Base-by-base conservation (phyloP, 2,113 vertebrate genomes). In the Cyphomyrus plagiostoma region DNA sequence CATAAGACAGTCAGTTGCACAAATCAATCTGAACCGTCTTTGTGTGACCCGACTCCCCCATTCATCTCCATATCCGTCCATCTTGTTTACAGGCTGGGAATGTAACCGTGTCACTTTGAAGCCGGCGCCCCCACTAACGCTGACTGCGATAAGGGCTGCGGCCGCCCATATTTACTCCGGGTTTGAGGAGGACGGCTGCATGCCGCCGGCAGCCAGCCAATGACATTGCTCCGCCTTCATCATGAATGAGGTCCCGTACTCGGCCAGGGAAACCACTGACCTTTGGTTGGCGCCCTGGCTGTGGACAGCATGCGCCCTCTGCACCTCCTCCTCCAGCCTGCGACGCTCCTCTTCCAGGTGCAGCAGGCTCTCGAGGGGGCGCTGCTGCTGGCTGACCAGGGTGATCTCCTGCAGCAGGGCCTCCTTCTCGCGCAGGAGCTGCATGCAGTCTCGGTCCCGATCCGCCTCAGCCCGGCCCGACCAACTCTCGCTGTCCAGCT, bases 341-440 rank as follows among this genome's bases (percentile, higher is more conserved):
- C 91, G 92, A 91, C 97, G 95, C 93, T 99, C 97, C 89, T 97
- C 97, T 90, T 99, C 98, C 91, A 99, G 95, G 88, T 97, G 97
- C 89, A 95, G 93, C 48, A 97, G 92, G 0, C 96, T 96, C 91
- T 98, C 97, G 0, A 93, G 94, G 0, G 95, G 93, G 88, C 96
- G 94, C 53, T 96, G 96, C 93, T 98, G 97, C 93, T 97, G 97
- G 90, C 97, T 96, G 92, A 98, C 96, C 91, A 98, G 95, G 92
- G 97, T 97, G 87, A 99, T 26, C 93, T 99, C 98, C 92, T 99
- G 98, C 90, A 99, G 95, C 26, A 99, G 96, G 7, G 98, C 97
- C 91, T 99, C 98, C 93, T 99, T 99, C 94, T 99, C 98, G 1
- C 97, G 97, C 94, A 99, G 95, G 83, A 99, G 97, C 95, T 98